These are phyloP conservation scores for Tenthredo amoena DNA, from an alignment of 2,888 invertebrate species.

Conservation along the genomic window DNA sequence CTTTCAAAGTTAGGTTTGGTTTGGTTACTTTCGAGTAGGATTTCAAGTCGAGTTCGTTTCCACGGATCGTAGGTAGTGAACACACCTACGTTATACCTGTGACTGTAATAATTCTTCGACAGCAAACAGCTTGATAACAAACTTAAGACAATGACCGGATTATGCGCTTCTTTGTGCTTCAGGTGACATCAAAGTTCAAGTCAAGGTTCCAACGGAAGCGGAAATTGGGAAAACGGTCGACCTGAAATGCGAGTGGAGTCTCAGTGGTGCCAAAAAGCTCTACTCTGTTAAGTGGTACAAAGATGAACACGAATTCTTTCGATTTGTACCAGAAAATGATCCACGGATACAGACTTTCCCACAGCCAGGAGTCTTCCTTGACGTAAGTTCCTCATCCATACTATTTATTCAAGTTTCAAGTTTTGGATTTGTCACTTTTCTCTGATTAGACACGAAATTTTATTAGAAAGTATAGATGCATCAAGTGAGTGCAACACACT, in stretches of 20 bases:
- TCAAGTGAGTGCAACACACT: background rate
- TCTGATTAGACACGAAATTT: too few relatives aligned
- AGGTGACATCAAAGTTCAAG: conserved; percentile 65
- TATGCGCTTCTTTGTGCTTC: background rate
- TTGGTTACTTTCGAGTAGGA: conserved; percentile 24
- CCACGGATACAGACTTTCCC: conserved; percentile 65
- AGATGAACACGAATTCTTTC: conserved; percentile 72
- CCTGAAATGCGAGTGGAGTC: conserved; percentile 67
- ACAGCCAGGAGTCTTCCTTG: conserved; percentile 67
- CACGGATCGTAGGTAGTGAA: background rate
- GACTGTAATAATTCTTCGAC: background rate
- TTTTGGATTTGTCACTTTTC: background rate
- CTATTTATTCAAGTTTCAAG: background rate
- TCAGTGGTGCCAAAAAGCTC: conserved; percentile 61
- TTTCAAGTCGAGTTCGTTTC: background rate
- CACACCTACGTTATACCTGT: too few relatives aligned
- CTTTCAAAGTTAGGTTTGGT: background rate
- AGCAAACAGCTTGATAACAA: background rate
- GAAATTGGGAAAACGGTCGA: conserved; percentile 64
- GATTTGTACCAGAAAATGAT: conserved; percentile 66
- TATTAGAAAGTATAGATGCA: too few relatives aligned
- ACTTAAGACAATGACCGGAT: background rate
- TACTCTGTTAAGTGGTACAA: conserved; percentile 74
- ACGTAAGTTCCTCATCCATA: conserved; percentile 63
- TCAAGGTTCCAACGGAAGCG: conserved; percentile 67